A percentile compares a stretch with the other conserved stretches of the same genome.
phyloP scores from a whole-genome alignment of 1,140 invertebrate species.

The Pseudachorutes palmiensis region DNA sequence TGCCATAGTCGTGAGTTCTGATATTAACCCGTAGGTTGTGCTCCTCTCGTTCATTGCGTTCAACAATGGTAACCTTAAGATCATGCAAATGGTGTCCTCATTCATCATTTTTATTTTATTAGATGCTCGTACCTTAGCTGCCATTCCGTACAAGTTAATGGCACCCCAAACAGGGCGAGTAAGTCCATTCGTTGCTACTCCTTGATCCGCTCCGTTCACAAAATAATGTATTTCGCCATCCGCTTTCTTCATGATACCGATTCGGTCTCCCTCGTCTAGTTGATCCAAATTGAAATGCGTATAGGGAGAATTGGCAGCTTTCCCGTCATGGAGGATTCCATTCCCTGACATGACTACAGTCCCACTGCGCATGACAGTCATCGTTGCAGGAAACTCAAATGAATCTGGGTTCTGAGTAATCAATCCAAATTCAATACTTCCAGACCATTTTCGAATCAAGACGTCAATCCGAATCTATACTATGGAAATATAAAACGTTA shows the following conservation, averaged over 20 bases:
- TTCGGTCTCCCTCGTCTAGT: conserved; percentile 65
- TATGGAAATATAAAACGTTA: conserved; percentile 34
- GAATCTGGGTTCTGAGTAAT: conserved; percentile 84
- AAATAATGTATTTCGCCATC: conserved; percentile 83
- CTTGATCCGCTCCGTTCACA: conserved; percentile 88
- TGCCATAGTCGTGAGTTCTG: conserved; percentile 27
- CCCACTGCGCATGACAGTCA: conserved; percentile 92
- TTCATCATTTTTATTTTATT: conserved; percentile 6
- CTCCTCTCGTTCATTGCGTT: conserved; percentile 66
- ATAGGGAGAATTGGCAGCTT: conserved; percentile 83
- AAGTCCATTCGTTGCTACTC: conserved; percentile 71
- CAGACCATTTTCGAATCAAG: conserved; percentile 85
- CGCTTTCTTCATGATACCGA: conserved; percentile 72
- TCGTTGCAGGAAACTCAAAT: conserved; percentile 87
- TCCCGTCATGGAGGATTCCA: conserved; percentile 87
- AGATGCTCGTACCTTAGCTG: conserved; percentile 65
- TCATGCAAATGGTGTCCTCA: conserved; percentile 20
- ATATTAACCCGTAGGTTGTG: conserved; percentile 53
- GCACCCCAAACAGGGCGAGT: conserved; percentile 77
- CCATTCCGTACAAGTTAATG: conserved; percentile 93
- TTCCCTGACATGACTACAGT: conserved; percentile 93
- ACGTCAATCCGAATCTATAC: conserved; percentile 73
- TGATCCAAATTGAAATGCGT: conserved; percentile 92
- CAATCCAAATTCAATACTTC: conserved; percentile 87
- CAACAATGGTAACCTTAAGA: conserved; percentile 63